phyloP scores from a whole-genome alignment of 2,797 vertebrate genomes.

The Eremophila alpestris region DNA sequence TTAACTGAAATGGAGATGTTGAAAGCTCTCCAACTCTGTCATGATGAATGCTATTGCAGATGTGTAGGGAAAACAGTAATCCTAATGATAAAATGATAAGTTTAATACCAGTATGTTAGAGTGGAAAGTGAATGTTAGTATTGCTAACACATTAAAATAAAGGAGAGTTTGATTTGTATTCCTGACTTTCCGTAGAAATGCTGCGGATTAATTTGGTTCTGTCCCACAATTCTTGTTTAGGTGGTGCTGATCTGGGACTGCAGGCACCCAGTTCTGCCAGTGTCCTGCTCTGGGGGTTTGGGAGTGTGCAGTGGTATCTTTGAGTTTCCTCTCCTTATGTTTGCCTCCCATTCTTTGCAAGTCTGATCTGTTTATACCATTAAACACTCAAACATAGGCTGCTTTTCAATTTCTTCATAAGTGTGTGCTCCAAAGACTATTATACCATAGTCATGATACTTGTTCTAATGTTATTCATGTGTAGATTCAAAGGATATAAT shows the following conservation, averaged over 20 bases:
- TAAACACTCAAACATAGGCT: neutral
- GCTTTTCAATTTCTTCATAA: neutral
- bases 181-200: neutral
- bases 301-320: neutral
- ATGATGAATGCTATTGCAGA: conserved; percentile 39
- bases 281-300: neutral
- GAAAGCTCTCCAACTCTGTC: conserved; percentile 20
- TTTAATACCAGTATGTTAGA: conserved; percentile 14
- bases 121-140: neutral
- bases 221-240: neutral
- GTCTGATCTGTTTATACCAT: conserved; percentile 6
- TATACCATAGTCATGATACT: neutral
- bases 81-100: conserved; percentile 34
- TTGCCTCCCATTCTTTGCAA: neutral
- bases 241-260: neutral
- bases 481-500: neutral
- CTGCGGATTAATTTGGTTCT: neutral
- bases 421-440: neutral
- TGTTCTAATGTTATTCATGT: neutral
- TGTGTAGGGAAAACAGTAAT: conserved; percentile 42
- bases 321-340: neutral
- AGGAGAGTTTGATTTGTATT: neutral
- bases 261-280: neutral
- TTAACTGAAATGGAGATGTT: conserved; percentile 33
- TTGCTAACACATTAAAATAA: neutral